These are phyloP conservation scores for Antechinus stuartii DNA, from an alignment of 2,113 vertebrate species.

Conservation along the genomic window DNA sequence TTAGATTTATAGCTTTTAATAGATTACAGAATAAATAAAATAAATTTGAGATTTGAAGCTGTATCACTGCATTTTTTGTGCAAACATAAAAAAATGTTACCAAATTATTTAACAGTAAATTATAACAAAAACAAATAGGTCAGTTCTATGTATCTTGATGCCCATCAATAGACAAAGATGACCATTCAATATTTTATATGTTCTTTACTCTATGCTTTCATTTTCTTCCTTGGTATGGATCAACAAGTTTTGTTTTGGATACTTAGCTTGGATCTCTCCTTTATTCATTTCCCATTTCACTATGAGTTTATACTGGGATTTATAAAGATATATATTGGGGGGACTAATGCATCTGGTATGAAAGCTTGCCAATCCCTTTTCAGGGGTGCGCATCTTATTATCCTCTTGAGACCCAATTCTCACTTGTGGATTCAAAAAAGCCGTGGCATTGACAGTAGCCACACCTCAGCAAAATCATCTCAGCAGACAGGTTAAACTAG, in stretches of 20 bases:
- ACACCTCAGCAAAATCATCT: neutral
- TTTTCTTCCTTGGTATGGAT: neutral
- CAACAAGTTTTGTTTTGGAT: neutral
- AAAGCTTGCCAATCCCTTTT: neutral
- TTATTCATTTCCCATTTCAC: neutral
- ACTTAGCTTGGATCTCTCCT: neutral
- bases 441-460: neutral
- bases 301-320: neutral
- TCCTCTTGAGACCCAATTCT: neutral
- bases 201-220: neutral
- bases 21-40: neutral
- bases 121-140: neutral
- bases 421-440: neutral
- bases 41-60: neutral
- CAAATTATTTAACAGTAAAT: neutral
- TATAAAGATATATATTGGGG: neutral
- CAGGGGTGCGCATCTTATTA: neutral
- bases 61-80: neutral
- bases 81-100: neutral
- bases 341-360: neutral
- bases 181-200: neutral
- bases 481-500: neutral
- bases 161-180: neutral
- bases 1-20: neutral
- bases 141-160: neutral